Evolutionary conservation across 2,888 invertebrate genomes (phyloP).

Genomic region (Melanchra persicariae): DNA sequence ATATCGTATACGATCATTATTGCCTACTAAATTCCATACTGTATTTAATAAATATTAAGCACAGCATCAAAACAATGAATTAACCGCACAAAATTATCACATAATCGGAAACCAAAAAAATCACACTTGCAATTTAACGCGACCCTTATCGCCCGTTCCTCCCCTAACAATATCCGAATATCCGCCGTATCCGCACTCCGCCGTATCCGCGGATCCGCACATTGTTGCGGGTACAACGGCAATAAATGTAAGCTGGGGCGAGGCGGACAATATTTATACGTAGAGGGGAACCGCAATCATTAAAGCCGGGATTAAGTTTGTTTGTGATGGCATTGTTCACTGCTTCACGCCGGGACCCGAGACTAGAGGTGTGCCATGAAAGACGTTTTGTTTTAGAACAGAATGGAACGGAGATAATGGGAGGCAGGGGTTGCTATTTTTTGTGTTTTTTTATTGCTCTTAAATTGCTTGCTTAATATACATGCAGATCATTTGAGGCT

Average conservation of each 20-base stretch:
- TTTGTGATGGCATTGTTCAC: conserved; percentile 64
- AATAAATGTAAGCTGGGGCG: conserved; percentile 70
- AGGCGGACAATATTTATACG: conserved; percentile 59
- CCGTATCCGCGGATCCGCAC: conserved; percentile 59
- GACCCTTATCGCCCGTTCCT: conserved; percentile 63
- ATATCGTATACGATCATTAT: too few relatives aligned
- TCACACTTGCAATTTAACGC: conserved; percentile 66
- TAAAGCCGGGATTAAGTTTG: conserved; percentile 76
- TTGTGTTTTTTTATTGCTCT: conserved; percentile 19
- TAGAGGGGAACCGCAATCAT: conserved; percentile 71
- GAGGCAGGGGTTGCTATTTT: conserved; percentile 30
- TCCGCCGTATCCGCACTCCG: conserved; percentile 58
- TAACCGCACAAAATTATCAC: conserved; percentile 45
- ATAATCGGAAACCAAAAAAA: conserved; percentile 62
- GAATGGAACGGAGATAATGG: conserved; percentile 23
- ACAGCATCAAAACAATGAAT: conserved; percentile 39
- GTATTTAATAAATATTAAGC: neutral
- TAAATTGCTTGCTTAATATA: conserved; percentile 16
- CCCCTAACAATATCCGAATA: conserved; percentile 69
- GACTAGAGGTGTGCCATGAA: conserved; percentile 38
- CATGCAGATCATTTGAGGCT: neutral
- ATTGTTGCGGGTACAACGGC: conserved; percentile 69
- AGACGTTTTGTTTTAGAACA: conserved; percentile 52
- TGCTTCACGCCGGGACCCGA: conserved; percentile 48
- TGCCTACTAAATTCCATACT: too few relatives aligned